Evolutionary conservation across 2,113 vertebrate species (phyloP).

Genomic region (Neogale vison): DNA sequence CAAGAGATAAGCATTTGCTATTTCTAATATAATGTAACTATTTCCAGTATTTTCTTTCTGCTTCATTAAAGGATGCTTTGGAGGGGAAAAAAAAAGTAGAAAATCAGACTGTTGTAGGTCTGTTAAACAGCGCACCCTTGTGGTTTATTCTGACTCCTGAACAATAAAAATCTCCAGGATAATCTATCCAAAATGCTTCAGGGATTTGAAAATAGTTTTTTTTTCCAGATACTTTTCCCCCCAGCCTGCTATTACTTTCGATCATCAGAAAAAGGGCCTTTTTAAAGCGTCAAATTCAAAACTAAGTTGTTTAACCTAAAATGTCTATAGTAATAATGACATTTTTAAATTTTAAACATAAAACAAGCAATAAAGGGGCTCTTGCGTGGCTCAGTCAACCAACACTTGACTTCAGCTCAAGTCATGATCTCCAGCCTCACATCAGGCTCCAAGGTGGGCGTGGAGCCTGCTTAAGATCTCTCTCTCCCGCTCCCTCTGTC

Average conservation of each 20-base stretch:
- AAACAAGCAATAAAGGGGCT: conserved; percentile 18
- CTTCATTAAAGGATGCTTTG: conserved; percentile 71
- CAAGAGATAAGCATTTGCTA: neutral
- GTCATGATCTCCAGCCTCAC: neutral
- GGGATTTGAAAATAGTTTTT: conserved; percentile 2
- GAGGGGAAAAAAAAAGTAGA: neutral
- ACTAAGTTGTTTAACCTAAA: neutral
- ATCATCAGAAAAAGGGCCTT: neutral
- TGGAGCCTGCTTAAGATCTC: neutral
- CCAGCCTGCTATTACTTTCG: conserved; percentile 1
- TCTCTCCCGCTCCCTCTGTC: neutral
- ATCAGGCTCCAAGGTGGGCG: neutral
- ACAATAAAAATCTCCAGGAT: conserved; percentile 65
- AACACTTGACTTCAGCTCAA: neutral
- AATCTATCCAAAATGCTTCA: conserved; percentile 28
- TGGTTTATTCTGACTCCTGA: conserved; percentile 74
- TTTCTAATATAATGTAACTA: conserved; percentile 29
- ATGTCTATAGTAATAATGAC: neutral
- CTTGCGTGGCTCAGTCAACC: neutral
- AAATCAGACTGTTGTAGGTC: conserved; percentile 74
- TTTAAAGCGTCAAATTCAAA: conserved; percentile 10
- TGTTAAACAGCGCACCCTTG: conserved; percentile 88
- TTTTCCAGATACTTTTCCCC: neutral
- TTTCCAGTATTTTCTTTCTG: conserved; percentile 70
- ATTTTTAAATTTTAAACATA: conserved; percentile 49